Conservation (phyloP, 1,140 invertebrate species). For the Chironomus striatipennis region DNA sequence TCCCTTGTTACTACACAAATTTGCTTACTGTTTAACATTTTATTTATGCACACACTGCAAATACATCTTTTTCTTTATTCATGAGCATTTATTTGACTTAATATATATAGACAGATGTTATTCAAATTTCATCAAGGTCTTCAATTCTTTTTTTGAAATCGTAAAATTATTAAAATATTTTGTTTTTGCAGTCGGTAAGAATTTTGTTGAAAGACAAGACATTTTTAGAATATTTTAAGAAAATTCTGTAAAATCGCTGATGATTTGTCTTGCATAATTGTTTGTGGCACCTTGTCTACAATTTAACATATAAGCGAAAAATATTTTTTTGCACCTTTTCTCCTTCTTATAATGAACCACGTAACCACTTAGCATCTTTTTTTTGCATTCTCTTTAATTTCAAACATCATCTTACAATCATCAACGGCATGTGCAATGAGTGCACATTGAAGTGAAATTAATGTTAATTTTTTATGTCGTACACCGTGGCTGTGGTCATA, state of each 20-base stretch:
- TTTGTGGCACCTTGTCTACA: not conserved
- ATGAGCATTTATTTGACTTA: not conserved
- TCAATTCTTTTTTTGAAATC: not conserved
- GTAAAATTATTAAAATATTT: no score
- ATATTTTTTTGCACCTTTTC: not conserved
- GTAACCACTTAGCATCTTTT: not conserved
- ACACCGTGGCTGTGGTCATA: not conserved
- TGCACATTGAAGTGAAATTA: no score
- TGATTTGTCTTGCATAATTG: not conserved
- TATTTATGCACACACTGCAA: no score
- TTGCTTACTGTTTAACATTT: no score
- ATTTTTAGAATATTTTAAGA: not conserved
- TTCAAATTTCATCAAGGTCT: slow-evolving; percentile 16
- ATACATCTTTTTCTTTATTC: no score
- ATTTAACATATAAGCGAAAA: no score
- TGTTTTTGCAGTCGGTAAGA: no score
- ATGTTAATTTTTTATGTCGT: not conserved
- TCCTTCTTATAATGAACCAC: no score
- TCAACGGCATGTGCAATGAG: not conserved
- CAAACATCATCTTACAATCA: not conserved
- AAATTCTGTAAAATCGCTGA: not conserved
- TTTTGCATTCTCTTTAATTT: not conserved
- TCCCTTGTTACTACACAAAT: no score
- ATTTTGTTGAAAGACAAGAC: no score
- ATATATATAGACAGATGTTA: slow-evolving; percentile 16